Evolutionary conservation across 1,140 invertebrate genomes (phyloP).

Genomic region (Anadara kagoshimensis): DNA sequence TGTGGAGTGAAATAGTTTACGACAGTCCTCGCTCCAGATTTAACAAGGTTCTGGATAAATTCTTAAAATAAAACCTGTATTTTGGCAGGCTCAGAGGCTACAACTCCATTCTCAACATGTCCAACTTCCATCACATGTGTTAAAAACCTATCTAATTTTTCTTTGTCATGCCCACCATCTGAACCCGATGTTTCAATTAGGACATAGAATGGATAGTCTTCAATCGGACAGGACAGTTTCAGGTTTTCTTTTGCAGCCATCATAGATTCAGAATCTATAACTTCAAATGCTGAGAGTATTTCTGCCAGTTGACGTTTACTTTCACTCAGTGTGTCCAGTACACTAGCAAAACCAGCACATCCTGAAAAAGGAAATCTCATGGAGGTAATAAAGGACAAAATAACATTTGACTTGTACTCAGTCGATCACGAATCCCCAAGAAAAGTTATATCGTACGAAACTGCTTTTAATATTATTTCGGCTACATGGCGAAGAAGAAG

Average conservation of each 20-base stretch:
- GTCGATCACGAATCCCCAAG: too few relatives aligned
- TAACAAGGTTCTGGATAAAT: too few relatives aligned
- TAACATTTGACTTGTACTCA: too few relatives aligned
- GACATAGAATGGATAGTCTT: constrained; percentile 87
- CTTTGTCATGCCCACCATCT: constrained; percentile 86
- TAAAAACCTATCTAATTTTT: constrained; percentile 89
- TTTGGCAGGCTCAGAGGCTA: constrained; percentile 86
- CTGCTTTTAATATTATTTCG: too few relatives aligned
- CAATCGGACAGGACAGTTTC: constrained; percentile 77
- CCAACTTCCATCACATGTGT: constrained; percentile 82
- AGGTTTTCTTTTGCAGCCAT: constrained; percentile 78
- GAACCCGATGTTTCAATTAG: constrained; percentile 94
- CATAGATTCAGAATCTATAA: constrained; percentile 86
- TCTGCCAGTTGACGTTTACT: constrained; percentile 87
- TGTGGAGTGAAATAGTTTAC: too few relatives aligned
- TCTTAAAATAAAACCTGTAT: constrained; percentile 80
- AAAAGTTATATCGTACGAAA: too few relatives aligned
- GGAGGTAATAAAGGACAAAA: too few relatives aligned
- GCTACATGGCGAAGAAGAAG: too few relatives aligned
- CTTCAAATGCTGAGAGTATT: constrained; percentile 94
- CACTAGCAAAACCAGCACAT: constrained; percentile 82
- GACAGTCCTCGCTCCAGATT: too few relatives aligned
- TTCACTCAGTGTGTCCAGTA: constrained; percentile 83
- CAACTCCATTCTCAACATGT: constrained; percentile 87
- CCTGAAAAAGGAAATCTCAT: too few relatives aligned